Conservation (phyloP, 1,140 invertebrate species). For the Aethina tumida region DNA sequence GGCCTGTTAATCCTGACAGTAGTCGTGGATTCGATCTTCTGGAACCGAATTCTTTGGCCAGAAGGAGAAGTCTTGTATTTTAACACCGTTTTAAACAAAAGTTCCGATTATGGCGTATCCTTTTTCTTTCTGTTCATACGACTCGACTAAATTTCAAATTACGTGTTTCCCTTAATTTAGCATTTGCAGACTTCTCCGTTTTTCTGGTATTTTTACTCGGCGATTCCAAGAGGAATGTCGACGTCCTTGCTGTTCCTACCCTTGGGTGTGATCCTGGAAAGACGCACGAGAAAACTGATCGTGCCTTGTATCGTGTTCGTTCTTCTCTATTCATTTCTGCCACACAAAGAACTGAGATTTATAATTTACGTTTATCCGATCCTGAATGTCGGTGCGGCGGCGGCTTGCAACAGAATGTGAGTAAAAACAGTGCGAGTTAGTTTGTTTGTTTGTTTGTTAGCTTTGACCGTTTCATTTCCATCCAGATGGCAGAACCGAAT, state of each 20-base stretch:
- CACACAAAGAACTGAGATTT: slow-evolving; percentile 97
- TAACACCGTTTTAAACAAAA: slow-evolving; percentile 91
- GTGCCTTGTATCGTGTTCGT: slow-evolving; percentile 78
- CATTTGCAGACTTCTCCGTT: slow-evolving; percentile 80
- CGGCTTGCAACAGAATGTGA: slow-evolving; percentile 79
- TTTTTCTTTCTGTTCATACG: slow-evolving; percentile 36
- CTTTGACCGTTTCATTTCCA: slow-evolving; percentile 13
- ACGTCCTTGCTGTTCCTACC: slow-evolving; percentile 74
- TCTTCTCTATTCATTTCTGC: slow-evolving; percentile 84
- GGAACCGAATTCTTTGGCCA: slow-evolving; percentile 86
- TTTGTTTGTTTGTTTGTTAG: background rate
- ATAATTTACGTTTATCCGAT: slow-evolving; percentile 95
- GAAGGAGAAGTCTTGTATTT: slow-evolving; percentile 97
- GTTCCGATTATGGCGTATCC: slow-evolving; percentile 95
- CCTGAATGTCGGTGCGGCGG: slow-evolving; percentile 83
- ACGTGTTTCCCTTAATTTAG: slow-evolving; percentile 35
- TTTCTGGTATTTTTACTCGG: slow-evolving; percentile 98
- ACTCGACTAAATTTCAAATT: slow-evolving; percentile 1
- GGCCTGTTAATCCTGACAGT: slow-evolving; percentile 63
- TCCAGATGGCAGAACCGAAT: slow-evolving; percentile 71
- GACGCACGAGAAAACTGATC: slow-evolving; percentile 55
- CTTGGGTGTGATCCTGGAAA: slow-evolving; percentile 65
- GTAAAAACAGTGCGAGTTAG: slow-evolving; percentile 34
- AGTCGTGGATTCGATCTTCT: slow-evolving; percentile 85
- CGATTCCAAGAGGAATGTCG: slow-evolving; percentile 80